Base-by-base conservation (phyloP, 2,113 vertebrate genomes). In the Forbesichthys agassizii region DNA sequence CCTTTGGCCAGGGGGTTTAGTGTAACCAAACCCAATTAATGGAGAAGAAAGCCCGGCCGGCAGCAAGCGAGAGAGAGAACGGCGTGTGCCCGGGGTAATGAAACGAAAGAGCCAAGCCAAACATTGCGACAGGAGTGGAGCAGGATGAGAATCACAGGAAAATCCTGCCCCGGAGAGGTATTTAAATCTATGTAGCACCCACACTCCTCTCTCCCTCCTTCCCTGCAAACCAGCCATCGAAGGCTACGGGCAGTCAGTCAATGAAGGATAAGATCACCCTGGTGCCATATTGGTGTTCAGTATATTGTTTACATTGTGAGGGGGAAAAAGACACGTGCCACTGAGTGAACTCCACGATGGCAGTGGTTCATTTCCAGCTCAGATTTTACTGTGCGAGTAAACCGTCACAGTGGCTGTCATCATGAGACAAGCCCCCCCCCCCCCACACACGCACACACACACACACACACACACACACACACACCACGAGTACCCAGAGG, bases 1-100 rank as follows among this genome's bases (percentile, higher is more conserved):
- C 89, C 90, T 78, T 89, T 89, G 84, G 90, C 91, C 88, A 88
- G 84, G 84, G 86, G 87, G 88, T 83, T 90, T 89, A 90, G 91
- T 89, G 90, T 91, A 91, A 93, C 88, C 76, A 90, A 92, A 92
- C 90, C 91, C 91, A 94, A 94, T 94, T 93, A 94, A 93, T 87
- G 73, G 73, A 90, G 88, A 91, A 92, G 89, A 92, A 91, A 91
- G 89, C 88, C 64, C 16, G 73, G 87, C 91, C 87, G 69, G 74
- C 82, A 85, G 90, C 84, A 27, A 87, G 81, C 69, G 81, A 78
- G 84, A 84, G 77, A 86, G 82, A 84, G 77, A 86, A 81, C 64
- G 75, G 84, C 89, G 87, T 85, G 82, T 60, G 92, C 91, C 84
- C 69, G 59, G 88, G 86, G 92, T 93, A 93, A 93, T 86, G 90